Base-by-base conservation (phyloP, 2,888 invertebrate genomes). In the Dione juno region DNA sequence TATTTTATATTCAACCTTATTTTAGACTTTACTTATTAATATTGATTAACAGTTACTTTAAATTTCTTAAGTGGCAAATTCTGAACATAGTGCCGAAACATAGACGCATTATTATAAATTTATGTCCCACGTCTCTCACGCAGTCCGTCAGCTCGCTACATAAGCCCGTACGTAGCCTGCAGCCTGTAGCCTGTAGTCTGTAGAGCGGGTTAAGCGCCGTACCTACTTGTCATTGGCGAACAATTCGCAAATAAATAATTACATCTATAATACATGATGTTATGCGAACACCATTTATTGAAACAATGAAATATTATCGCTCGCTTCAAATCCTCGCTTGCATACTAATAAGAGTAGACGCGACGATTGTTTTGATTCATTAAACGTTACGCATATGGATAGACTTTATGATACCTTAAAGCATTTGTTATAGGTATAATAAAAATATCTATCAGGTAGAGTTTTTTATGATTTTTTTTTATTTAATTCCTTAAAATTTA, bases 241-340 rank as follows among this genome's bases (percentile, higher is more conserved):
- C 52, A 61, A 59, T 70, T 70, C 59, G 67, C 69, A 64, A 71
- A 73, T 75, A 69, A 72, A 73, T 21, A 64, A 58, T 48, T 61
- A 53, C 57, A 57, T 40, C 28, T 59, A 50, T 50, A 50, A 21
- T 11, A 75, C 74, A 75, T 70, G 28, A 28, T 28, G 28, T 28
- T 72, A 75, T 76, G 74, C 77, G 75, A 68, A 63, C 74, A 75
- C 84, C 84, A 84, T 84, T 79, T 83, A 82, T 78, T 70, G 82
- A 82, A 84, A 89, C 89, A 88, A 89, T 88, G 84, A 86, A 84
- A 83, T 85, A 86, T 88, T 87, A 86, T 82, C 77, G 83, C 80
- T 76, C 77, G 76, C 73, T 45, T 64, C 41, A 59, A 58, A 9
- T 57, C 70, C 37, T 53, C 14, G 6, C 8, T 63, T 48, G 78